Conservation (phyloP, 1,140 invertebrate species). For the Drosophila bifasciata region DNA sequence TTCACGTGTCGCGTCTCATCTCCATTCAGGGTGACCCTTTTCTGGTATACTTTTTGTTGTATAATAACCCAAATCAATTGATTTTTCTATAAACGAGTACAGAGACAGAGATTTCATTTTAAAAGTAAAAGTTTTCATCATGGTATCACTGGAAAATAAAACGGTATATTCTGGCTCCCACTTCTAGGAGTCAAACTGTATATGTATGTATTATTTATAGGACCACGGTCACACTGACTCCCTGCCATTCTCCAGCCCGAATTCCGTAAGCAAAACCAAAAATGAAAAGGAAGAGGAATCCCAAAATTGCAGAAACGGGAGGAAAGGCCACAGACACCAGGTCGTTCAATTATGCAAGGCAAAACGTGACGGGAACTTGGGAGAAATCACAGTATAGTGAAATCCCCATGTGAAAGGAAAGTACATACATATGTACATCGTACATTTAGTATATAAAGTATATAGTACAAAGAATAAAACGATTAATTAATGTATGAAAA, state of each 20-base stretch:
- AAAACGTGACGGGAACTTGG: slow-evolving; percentile 61
- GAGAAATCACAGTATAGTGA: slow-evolving; percentile 8
- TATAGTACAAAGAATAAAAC: too few relatives aligned
- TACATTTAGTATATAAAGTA: background rate
- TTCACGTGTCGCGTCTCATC: background rate
- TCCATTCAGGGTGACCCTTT: too few relatives aligned
- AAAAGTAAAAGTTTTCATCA: too few relatives aligned
- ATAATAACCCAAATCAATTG: too few relatives aligned
- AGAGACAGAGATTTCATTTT: too few relatives aligned
- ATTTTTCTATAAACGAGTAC: too few relatives aligned
- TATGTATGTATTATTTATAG: background rate
- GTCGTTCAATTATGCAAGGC: slow-evolving; percentile 72
- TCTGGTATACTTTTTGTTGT: too few relatives aligned
- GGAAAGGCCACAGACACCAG: slow-evolving; percentile 16
- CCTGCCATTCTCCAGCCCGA: too few relatives aligned
- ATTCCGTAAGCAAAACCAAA: slow-evolving; percentile 3
- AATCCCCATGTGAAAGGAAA: background rate
- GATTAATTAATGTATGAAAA: background rate
- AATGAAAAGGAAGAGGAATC: slow-evolving; percentile 52
- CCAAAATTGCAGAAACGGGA: slow-evolving; percentile 9
- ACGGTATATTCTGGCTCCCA: too few relatives aligned
- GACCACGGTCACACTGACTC: background rate
- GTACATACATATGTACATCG: background rate
- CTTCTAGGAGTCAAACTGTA: too few relatives aligned
- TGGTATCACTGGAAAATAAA: slow-evolving; percentile 14